A percentile compares a stretch with the other conserved stretches of the same genome.
These are phyloP conservation scores for Hylia prasina DNA, from an alignment of 2,113 vertebrate genomes.

Conservation along the genomic window DNA sequence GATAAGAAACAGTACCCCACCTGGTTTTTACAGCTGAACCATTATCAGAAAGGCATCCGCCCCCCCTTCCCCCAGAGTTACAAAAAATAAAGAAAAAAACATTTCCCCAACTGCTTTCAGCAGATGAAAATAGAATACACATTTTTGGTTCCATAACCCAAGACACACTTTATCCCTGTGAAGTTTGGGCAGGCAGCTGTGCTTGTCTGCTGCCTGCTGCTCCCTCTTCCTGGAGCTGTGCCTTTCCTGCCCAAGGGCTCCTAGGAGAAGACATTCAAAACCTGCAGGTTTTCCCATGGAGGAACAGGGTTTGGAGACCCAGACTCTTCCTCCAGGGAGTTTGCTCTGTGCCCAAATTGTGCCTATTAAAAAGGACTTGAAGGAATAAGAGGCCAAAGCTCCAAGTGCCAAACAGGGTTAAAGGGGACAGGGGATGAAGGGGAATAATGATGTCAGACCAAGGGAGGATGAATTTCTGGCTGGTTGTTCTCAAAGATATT, in stretches of 20 bases:
- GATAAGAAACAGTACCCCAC: no score
- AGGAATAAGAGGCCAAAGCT: not conserved
- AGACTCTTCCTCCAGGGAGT: not conserved
- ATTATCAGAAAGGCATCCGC: no score
- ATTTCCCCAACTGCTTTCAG: no score
- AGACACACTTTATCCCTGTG: fast-evolving
- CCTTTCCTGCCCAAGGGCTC: not conserved
- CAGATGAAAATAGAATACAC: no score
- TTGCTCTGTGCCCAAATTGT: fast-evolving
- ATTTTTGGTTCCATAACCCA: no score
- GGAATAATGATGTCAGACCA: not conserved
- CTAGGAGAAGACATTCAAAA: fast-evolving
- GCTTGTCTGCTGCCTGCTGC: not conserved
- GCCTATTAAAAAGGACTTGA: not conserved
- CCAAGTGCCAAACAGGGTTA: not conserved
- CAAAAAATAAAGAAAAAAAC: no score
- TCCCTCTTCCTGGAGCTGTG: not conserved
- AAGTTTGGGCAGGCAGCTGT: not conserved
- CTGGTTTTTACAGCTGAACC: no score
- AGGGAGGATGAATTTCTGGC: not conserved
- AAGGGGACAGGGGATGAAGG: not conserved
- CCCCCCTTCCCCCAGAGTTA: no score
- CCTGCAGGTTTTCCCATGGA: not conserved
- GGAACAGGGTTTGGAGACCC: fast-evolving
- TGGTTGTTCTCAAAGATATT: not conserved